These are phyloP conservation scores for Bombus confusus DNA, from an alignment of 1,140 invertebrate species.

Conservation along the genomic window DNA sequence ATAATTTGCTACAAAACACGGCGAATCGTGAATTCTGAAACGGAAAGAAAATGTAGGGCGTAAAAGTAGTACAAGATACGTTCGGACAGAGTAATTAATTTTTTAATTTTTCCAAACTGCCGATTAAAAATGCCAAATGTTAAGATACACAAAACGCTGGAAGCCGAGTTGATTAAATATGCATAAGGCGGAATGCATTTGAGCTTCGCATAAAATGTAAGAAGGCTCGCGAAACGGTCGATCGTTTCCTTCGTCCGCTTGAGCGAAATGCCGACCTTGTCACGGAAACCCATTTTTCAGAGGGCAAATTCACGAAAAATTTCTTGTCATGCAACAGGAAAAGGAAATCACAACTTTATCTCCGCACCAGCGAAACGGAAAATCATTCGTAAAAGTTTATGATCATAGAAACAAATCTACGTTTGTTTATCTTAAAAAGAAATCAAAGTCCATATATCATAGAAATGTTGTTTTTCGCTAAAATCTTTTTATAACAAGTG, in stretches of 20 bases:
- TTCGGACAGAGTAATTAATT: not conserved
- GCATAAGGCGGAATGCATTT: not conserved
- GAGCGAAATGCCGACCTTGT: not conserved
- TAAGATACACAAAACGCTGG: not conserved
- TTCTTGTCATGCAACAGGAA: not conserved
- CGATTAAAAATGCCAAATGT: not conserved
- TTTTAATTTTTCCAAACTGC: not conserved
- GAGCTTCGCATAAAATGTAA: not conserved
- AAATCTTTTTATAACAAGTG: no score
- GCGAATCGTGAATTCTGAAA: not conserved
- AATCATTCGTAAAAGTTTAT: not conserved
- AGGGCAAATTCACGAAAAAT: not conserved
- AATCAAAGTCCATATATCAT: no score
- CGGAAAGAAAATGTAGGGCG: not conserved
- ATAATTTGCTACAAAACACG: not conserved
- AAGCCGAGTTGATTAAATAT: slow-evolving; percentile 14
- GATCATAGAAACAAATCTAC: not conserved
- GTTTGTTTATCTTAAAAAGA: no score
- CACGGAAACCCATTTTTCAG: slow-evolving; percentile 8
- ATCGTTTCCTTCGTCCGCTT: not conserved
- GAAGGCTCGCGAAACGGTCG: not conserved
- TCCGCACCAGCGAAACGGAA: not conserved
- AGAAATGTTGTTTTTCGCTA: no score
- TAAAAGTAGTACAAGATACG: not conserved
- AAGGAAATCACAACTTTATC: not conserved